Evolutionary conservation across 2,113 vertebrate species (phyloP).

Genomic region (Leuciscus idus): DNA sequence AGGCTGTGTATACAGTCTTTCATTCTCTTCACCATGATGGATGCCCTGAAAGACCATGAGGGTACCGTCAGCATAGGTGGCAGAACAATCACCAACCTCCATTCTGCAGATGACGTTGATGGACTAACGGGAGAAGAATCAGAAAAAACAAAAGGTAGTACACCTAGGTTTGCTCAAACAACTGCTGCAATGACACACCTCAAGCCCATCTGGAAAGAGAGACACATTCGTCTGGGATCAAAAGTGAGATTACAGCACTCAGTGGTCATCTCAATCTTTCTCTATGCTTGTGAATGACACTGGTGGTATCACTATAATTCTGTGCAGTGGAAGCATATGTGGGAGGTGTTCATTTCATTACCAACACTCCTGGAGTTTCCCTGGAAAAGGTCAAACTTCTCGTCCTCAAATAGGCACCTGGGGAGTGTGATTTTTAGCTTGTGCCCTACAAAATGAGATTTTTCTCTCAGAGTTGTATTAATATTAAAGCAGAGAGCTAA

Average conservation of each 20-base stretch:
- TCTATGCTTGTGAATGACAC: not conserved
- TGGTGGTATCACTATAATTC: too few relatives aligned
- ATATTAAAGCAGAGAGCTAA: slow-evolving; percentile 41
- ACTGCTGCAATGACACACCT: not conserved
- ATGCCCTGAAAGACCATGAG: too few relatives aligned
- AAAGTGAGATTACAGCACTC: not conserved
- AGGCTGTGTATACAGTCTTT: too few relatives aligned
- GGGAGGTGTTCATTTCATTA: slow-evolving; percentile 46
- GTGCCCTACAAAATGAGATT: slow-evolving; percentile 47
- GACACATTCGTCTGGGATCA: not conserved
- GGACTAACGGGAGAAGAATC: too few relatives aligned
- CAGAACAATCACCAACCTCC: too few relatives aligned
- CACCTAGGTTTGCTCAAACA: not conserved
- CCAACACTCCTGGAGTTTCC: slow-evolving; percentile 10
- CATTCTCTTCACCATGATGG: too few relatives aligned
- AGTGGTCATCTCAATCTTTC: not conserved
- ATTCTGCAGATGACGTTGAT: too few relatives aligned
- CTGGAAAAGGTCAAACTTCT: slow-evolving; percentile 50
- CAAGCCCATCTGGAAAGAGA: not conserved
- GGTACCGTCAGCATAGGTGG: too few relatives aligned
- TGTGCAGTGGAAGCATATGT: slow-evolving; percentile 14
- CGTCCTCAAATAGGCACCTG: slow-evolving; percentile 31
- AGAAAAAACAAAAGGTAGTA: too few relatives aligned
- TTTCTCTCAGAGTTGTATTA: slow-evolving; percentile 45
- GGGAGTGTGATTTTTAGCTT: slow-evolving; percentile 29